These are phyloP conservation scores for Numenius arquata DNA, from an alignment of 2,113 vertebrate species.

Conservation along the genomic window DNA sequence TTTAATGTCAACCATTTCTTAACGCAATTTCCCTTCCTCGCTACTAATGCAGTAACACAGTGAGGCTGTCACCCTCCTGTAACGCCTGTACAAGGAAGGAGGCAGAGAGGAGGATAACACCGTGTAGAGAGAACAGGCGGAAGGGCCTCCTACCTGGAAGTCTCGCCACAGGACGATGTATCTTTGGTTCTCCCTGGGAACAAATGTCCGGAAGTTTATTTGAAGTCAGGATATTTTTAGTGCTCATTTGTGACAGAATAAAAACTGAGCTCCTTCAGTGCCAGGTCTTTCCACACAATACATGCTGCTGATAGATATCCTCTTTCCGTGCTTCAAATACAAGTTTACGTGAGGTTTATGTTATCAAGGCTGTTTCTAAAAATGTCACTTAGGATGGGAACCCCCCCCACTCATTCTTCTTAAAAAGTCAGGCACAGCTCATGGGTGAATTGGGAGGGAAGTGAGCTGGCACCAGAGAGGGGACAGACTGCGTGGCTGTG, in stretches of 20 bases:
- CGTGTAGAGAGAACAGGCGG: neutral
- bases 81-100: neutral
- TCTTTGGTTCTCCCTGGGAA: neutral
- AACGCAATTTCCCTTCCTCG: neutral
- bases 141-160: neutral
- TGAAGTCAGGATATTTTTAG: constrained; percentile 18
- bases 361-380: neutral
- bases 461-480: neutral
- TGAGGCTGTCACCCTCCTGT: neutral
- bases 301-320: neutral
- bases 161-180: rapidly evolving
- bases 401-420: neutral
- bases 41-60: neutral
- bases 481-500: rapidly evolving
- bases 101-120: neutral
- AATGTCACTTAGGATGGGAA: neutral
- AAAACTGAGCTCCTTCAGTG: neutral
- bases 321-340: neutral
- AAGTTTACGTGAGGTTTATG: neutral
- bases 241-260: neutral
- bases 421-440: neutral
- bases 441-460: neutral
- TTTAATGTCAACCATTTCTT: neutral
- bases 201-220: neutral
- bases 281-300: neutral